These are phyloP conservation scores for Porites cylindrica DNA, from an alignment of 92 coral and sea anemone genomes.

Conservation along the genomic window DNA sequence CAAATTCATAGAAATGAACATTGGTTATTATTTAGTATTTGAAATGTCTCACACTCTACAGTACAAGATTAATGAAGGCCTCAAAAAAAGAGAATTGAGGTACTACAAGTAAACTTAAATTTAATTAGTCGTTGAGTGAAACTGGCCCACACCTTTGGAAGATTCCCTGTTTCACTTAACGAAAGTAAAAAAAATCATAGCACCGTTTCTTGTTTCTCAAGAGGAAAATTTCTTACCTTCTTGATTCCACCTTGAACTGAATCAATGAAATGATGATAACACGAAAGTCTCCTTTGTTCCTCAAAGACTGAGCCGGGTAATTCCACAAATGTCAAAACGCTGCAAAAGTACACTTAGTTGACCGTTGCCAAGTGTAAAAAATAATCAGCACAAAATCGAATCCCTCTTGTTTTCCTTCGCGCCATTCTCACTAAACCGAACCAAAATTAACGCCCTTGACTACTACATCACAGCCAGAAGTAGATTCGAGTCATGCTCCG, in stretches of 20 bases:
- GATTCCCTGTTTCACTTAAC: neutral
- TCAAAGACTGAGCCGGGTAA: neutral
- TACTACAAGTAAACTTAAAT: neutral
- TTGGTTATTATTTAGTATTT: no score
- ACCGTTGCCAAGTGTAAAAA: neutral
- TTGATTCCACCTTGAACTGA: neutral
- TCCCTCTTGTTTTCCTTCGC: slow-evolving; percentile 10
- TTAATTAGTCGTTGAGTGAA: neutral
- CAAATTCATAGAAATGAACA: no score
- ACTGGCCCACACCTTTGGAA: neutral
- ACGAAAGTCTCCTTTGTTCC: slow-evolving; percentile 5
- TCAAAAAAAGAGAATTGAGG: neutral
- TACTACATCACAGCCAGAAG: neutral
- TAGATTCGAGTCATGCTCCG: neutral
- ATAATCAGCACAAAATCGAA: slow-evolving; percentile 8
- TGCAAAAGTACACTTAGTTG: neutral
- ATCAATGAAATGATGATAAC: neutral
- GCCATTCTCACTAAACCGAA: neutral
- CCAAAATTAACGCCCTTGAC: no score
- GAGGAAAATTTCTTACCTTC: slow-evolving; percentile 10
- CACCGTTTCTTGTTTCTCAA: neutral
- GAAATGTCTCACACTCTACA: no score
- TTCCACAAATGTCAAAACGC: neutral
- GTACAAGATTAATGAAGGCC: no score
- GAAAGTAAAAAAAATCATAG: neutral